Conservation (phyloP, 2,888 invertebrate species). For the Mechanitis messenoides region DNA sequence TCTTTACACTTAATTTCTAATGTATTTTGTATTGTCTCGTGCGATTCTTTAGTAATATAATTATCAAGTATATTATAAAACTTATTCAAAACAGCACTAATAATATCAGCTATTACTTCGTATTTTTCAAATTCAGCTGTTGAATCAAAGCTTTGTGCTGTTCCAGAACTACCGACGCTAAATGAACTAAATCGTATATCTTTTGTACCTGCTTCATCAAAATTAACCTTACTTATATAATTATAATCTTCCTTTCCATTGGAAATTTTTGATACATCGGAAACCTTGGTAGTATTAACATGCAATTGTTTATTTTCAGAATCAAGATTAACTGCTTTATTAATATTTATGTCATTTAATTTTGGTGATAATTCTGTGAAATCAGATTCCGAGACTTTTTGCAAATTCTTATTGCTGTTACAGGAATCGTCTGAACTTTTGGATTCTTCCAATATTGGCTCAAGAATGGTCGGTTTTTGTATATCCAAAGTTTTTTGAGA, state of each 20-base stretch:
- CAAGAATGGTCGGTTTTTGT: constrained; percentile 42
- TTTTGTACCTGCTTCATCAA: background rate
- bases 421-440: constrained; percentile 61
- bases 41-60: constrained; percentile 13
- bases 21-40: background rate
- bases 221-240: background rate
- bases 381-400: background rate
- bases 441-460: constrained; percentile 69
- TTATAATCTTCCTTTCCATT: background rate
- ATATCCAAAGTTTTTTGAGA: constrained; percentile 43
- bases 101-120: constrained; percentile 54
- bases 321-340: constrained; percentile 18
- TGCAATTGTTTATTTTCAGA: too few relatives aligned
- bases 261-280: too few relatives aligned
- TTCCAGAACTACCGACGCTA: constrained; percentile 36
- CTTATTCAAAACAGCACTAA: constrained; percentile 44
- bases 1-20: background rate
- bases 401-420: constrained; percentile 32
- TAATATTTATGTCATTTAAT: constrained; percentile 3
- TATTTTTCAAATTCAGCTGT: constrained; percentile 65
- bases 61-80: constrained; percentile 34
- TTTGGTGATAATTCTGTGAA: background rate
- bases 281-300: too few relatives aligned
- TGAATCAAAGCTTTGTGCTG: constrained; percentile 56
- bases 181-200: constrained; percentile 36